phyloP scores from a whole-genome alignment of 1,140 invertebrate species.

The Helicoverpa armigera region DNA sequence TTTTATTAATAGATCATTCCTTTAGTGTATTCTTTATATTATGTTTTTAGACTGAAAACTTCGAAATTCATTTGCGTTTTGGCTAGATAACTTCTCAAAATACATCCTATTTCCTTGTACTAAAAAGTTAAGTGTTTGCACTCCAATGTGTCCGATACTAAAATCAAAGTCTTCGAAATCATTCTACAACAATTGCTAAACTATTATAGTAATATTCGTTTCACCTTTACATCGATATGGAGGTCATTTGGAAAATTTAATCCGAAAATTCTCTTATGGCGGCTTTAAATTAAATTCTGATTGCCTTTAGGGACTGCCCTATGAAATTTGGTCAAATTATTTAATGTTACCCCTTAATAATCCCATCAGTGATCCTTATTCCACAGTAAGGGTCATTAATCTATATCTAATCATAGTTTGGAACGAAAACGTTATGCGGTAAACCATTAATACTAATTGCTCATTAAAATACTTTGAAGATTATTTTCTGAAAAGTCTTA shows the following conservation, averaged over 20 bases:
- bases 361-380: not conserved
- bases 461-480: conserved; percentile 12
- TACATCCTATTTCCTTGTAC: too few species aligned
- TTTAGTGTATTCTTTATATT: too few species aligned
- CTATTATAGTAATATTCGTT: too few species aligned
- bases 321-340: conserved; percentile 9
- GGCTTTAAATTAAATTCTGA: conserved; percentile 3
- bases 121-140: too few species aligned
- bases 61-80: too few species aligned
- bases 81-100: too few species aligned
- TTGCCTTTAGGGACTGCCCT: not conserved
- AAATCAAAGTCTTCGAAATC: too few species aligned
- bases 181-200: too few species aligned
- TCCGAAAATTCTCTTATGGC: not conserved
- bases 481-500: not conserved
- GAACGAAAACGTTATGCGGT: not conserved
- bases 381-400: not conserved
- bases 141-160: too few species aligned
- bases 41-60: too few species aligned
- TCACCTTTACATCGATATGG: too few species aligned
- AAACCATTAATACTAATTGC: conserved; percentile 16
- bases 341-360: not conserved
- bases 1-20: not conserved
- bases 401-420: not conserved
- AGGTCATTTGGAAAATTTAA: not conserved